Evolutionary conservation across 2,113 vertebrate species (phyloP), one percentile per base, ranked within the genome.

Genomic region (Gopherus evgoodei): DNA sequence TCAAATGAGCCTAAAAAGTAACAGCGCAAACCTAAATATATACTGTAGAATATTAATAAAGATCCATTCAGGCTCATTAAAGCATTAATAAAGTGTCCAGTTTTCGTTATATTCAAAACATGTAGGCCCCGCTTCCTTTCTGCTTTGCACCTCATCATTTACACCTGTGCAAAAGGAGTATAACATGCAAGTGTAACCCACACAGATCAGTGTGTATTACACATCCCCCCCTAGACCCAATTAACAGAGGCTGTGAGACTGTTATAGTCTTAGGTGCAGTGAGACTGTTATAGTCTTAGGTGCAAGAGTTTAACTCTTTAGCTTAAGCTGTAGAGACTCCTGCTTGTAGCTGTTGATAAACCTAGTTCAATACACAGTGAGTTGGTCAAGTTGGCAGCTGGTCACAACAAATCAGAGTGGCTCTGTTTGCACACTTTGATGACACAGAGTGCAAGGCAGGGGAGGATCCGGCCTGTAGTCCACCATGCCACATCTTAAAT

Each of bases 141-240:
- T 59, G 38, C 2, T 85, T 93, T 92, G 16, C 42, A 19, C 21
- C 11, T 76, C 35, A 90, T 7, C 88, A 44, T 92, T 95, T 93
- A 52, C 47, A 56, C 52, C 57, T 83, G 75, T 84, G 80, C 90
- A 59, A 91, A 92, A 81, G 80, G 86, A 79, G 92, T 94, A 31
- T 79, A 79, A 86, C 92, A 1, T 3, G 2, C 65, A 42, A 11
- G 5, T 88, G 89, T 11, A 19, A 69, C 35, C 17, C 65, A 69
- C 14, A n/a, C 10, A 21, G 53, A 21, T 90, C 42, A 47, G 78
- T 50, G 14, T n/a, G 83, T 69, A 21, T 29, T 94, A 17, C 35
- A 31, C 25, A 22, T 81, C 52, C 42, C 47, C 56, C 91, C 90
- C n/a, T 52, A 54, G 16, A 84, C 84, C 92, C 27, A 49, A 31